Evolutionary conservation across 2,888 invertebrate species (phyloP), one percentile per base, ranked within the genome.

Genomic region (Sphaerophoria rueppellii): DNA sequence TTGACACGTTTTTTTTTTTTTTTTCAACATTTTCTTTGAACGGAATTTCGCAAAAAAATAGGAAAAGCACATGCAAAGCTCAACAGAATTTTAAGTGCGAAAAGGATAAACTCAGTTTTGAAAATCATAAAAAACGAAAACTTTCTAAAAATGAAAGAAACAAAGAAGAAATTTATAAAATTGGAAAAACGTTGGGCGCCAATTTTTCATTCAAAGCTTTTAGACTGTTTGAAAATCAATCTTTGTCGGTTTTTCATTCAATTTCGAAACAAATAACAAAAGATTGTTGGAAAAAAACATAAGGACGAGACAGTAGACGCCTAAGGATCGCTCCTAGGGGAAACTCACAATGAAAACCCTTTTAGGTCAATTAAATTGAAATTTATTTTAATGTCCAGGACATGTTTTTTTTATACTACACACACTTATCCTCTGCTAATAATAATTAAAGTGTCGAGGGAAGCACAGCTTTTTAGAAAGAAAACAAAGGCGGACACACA

Each of bases 61-160:
- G 12, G 37, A 40, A 40, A 40, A 40, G 9, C 40, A 40, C 81
- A 82, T 82, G 76, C 81, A 77, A 82, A 82, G 71, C 71, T 46
- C 6, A 34, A 46, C 40, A 11, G 9, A 43, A 4, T 52, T 70
- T 16, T 11, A 57, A 57, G 72, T 61, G 76, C 63, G 40, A 43
- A 43, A 43, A 43, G 9, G 43, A 7, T 6, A 9, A 9, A 2
- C 9, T 43, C 7, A 73, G 9, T n/a, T 16, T 24, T 0, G 3
- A 55, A 9, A 12, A 43, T 12, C 9, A 43, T 0, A 9, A 43
- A 14, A 34, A 58, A 40, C 1, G 37, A 35, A 43, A 43, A 43
- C 6, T 32, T 24, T 24, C 24, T 24, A 2, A 11, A 63, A 50
- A 43, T 35, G 43, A 12, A 16, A 16, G 4, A 54, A 16, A 9